phyloP scores from a whole-genome alignment of 2,888 invertebrate genomes.

The Clostera curtula region DNA sequence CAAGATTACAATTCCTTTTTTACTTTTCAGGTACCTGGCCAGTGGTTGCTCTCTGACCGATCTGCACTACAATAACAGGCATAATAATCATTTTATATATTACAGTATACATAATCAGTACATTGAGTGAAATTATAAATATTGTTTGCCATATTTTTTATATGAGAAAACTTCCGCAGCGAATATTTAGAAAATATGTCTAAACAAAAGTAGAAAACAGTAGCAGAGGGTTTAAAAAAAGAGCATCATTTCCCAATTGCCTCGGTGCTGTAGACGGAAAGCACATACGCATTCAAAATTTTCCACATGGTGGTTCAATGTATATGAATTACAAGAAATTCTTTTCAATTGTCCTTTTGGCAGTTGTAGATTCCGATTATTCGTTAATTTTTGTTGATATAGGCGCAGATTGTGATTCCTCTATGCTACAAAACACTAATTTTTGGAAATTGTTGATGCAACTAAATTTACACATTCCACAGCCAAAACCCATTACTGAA shows the following conservation, averaged over 20 bases:
- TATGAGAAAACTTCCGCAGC: constrained; percentile 1
- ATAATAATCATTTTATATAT: too few relatives aligned
- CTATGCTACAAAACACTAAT: too few relatives aligned
- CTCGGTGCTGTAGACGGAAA: too few relatives aligned
- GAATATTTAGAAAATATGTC: constrained; percentile 2
- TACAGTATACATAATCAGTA: too few relatives aligned
- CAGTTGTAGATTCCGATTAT: constrained; percentile 1
- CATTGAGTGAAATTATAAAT: constrained; percentile 1
- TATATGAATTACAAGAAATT: too few relatives aligned
- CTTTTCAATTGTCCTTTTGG: too few relatives aligned
- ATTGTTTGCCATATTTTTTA: background rate
- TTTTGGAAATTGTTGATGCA: too few relatives aligned
- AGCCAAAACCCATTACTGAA: too few relatives aligned
- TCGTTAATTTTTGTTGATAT: constrained; percentile 1
- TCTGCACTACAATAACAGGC: too few relatives aligned
- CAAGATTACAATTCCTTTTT: constrained; percentile 7
- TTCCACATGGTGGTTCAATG: constrained; percentile 1
- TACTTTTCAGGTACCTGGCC: constrained; percentile 3
- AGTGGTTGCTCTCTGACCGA: constrained; percentile 1
- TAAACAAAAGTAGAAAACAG: constrained; percentile 1
- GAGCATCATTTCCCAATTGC: too few relatives aligned
- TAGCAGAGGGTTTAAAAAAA: constrained; percentile 1
- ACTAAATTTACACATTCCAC: too few relatives aligned
- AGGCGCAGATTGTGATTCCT: constrained; percentile 1
- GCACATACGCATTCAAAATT: constrained; percentile 2